A percentile compares a stretch with the other conserved stretches of the same genome.
phyloP scores from a whole-genome alignment of 2,797 vertebrate species.

The Sparidentex hasta region DNA sequence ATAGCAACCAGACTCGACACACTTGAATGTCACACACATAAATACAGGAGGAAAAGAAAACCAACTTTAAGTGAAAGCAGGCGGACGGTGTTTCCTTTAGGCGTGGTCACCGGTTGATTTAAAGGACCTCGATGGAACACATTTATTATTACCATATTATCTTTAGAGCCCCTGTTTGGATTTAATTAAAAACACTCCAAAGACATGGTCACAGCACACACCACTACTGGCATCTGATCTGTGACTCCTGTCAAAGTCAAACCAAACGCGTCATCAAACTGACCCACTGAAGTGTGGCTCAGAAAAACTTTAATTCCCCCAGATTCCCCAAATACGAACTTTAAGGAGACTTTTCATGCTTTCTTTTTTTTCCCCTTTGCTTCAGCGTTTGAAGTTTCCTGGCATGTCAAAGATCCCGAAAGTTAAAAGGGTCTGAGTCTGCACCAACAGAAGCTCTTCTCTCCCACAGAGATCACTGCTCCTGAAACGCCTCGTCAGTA shows the following conservation, averaged over 20 bases:
- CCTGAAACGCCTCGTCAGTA: too few species aligned
- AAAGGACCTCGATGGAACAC: neutral
- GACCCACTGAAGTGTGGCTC: neutral
- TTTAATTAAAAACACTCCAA: neutral
- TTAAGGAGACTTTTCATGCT: too few species aligned
- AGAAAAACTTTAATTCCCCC: neutral
- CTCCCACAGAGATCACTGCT: too few species aligned
- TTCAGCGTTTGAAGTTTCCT: too few species aligned
- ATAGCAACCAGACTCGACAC: slow-evolving; percentile 46
- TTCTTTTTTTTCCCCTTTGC: too few species aligned
- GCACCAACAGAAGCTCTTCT: too few species aligned
- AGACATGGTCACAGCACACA: neutral
- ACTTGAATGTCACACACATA: neutral
- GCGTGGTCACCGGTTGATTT: slow-evolving; percentile 24
- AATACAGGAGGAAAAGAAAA: slow-evolving; percentile 17
- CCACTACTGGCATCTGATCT: neutral
- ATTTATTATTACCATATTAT: neutral
- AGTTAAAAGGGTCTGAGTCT: too few species aligned
- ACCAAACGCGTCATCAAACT: neutral
- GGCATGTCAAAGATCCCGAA: too few species aligned
- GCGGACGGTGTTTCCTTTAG: slow-evolving; percentile 44
- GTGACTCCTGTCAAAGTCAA: neutral
- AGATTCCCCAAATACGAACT: neutral
- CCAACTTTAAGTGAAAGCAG: slow-evolving; percentile 41
- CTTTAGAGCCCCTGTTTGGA: neutral